These are phyloP conservation scores for Dissostichus mawsoni DNA, from an alignment of 2,113 vertebrate species.

Conservation along the genomic window DNA sequence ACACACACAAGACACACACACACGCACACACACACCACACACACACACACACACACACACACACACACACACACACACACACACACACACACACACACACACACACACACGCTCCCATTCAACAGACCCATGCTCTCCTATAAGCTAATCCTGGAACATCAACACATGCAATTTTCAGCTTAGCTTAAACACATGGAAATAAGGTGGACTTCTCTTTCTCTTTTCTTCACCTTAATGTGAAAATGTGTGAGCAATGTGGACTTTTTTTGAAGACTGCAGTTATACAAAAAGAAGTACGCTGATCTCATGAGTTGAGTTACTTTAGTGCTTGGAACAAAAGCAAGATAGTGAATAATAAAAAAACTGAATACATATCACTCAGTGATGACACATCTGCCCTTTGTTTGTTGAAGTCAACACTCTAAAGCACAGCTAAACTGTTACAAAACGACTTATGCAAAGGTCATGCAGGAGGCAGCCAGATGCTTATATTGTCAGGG, in stretches of 20 bases:
- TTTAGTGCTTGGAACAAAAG: background rate
- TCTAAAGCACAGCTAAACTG: background rate
- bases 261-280: slow-evolving; percentile 1
- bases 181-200: slow-evolving; percentile 71
- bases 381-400: background rate
- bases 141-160: slow-evolving; percentile 72
- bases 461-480: background rate
- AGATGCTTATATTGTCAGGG: background rate
- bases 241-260: slow-evolving; percentile 17
- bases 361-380: background rate
- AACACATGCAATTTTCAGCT: slow-evolving; percentile 80
- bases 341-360: background rate
- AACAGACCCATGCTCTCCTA: background rate
- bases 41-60: too few relatives aligned
- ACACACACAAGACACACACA: slow-evolving; percentile 7
- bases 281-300: background rate
- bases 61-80: too few relatives aligned
- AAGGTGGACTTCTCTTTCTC: slow-evolving; percentile 44
- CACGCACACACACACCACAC: too few relatives aligned
- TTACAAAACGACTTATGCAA: background rate
- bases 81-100: too few relatives aligned
- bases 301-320: background rate
- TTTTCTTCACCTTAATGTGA: slow-evolving; percentile 27
- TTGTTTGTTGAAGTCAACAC: background rate
- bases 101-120: too few relatives aligned